A percentile compares a stretch with the other conserved stretches of the same genome.
Conservation (phyloP, 2,113 vertebrate species). For the Craseonycteris thonglongyai region DNA sequence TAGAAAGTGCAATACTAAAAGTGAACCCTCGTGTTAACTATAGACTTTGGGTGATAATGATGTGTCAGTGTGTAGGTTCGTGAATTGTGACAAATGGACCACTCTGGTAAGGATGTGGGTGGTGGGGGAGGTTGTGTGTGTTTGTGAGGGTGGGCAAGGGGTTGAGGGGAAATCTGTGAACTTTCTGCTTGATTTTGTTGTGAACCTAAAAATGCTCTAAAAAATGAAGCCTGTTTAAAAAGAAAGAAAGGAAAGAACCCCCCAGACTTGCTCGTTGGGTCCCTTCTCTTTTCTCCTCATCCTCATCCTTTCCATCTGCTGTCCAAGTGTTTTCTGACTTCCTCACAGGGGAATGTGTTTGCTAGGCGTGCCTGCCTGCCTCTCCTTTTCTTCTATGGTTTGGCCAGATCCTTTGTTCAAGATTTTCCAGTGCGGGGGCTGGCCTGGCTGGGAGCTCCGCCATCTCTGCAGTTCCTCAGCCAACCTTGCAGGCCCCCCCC, state of each 20-base stretch:
- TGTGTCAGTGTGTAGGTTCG: not conserved
- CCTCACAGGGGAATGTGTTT: not conserved
- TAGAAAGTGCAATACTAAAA: not conserved
- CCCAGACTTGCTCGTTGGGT: not conserved
- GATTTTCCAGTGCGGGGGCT: not conserved
- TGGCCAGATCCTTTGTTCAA: constrained; percentile 53
- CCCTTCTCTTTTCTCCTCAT: not conserved
- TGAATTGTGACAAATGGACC: fast-evolving
- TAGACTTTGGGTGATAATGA: too few species aligned
- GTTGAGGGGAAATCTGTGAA: not conserved
- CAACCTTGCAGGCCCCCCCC: not conserved
- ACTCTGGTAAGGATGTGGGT: not conserved
- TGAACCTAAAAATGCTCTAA: not conserved
- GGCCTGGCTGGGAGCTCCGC: not conserved
- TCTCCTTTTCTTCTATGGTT: constrained; percentile 46
- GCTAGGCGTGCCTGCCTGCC: not conserved
- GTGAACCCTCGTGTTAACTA: not conserved
- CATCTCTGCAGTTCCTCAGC: not conserved
- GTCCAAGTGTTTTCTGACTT: constrained; percentile 12
- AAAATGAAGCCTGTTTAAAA: not conserved
- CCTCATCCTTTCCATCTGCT: not conserved
- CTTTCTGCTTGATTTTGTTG: not conserved
- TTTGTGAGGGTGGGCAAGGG: not conserved
- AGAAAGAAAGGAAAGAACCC: not conserved
- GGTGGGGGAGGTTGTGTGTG: not conserved